A percentile compares a stretch with the other conserved stretches of the same genome.
phyloP scores from a whole-genome alignment of 53 echinoderm and acorn worm genomes.

The Pentamera pediparva region DNA sequence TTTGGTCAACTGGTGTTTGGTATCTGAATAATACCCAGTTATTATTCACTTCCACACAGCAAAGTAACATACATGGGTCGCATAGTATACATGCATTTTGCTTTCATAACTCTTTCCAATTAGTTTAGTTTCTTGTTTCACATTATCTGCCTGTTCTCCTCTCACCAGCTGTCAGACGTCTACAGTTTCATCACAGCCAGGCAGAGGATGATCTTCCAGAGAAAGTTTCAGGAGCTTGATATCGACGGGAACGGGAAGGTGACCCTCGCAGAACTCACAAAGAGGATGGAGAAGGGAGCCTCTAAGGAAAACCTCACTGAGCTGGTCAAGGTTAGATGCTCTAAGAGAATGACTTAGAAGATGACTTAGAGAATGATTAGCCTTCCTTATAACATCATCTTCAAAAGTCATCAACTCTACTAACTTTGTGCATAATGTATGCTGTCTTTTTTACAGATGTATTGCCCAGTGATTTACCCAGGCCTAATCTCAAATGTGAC shows the following conservation, averaged over 20 bases:
- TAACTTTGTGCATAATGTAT: not conserved
- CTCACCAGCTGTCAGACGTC: slow-evolving; percentile 60
- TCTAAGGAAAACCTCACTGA: slow-evolving; percentile 47
- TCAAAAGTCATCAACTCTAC: not conserved
- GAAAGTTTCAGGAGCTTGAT: slow-evolving; percentile 87
- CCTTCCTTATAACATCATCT: not conserved
- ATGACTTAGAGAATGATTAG: not conserved
- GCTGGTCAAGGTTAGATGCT: slow-evolving; percentile 58
- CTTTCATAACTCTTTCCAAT: no score
- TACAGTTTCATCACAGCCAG: slow-evolving; percentile 82
- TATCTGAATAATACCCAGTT: no score
- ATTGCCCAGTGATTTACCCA: not conserved
- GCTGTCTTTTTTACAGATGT: not conserved
- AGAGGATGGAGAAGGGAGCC: slow-evolving; percentile 54
- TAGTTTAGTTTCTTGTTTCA: no score
- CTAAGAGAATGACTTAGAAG: no score
- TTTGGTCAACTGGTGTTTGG: no score
- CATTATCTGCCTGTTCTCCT: not conserved
- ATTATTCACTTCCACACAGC: no score
- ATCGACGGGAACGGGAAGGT: slow-evolving; percentile 58
- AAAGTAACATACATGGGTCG: no score
- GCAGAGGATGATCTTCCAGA: slow-evolving; percentile 69
- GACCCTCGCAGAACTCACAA: slow-evolving; percentile 64
- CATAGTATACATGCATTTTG: no score
- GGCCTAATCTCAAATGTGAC: not conserved